phyloP scores from a whole-genome alignment of 2,113 vertebrate species.

The Cynopterus brachyotis region DNA sequence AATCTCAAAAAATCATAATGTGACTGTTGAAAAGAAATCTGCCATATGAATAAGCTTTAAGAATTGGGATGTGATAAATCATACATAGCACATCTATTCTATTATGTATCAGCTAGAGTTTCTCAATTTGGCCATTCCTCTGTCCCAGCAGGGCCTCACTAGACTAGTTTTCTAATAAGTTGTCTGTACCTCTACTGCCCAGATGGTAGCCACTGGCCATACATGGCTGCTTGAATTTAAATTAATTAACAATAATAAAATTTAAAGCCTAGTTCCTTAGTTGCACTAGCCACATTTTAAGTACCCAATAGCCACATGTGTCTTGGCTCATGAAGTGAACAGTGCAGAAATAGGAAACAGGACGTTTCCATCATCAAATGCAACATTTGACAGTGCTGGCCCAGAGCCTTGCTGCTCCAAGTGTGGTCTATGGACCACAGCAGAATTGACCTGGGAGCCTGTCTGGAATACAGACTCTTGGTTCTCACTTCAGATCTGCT shows the following conservation, averaged over 20 bases:
- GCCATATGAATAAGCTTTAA: background rate
- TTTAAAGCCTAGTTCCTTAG: background rate
- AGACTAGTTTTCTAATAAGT: background rate
- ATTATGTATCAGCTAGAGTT: background rate
- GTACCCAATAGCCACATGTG: background rate
- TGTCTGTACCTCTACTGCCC: background rate
- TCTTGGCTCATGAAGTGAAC: background rate
- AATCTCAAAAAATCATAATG: background rate
- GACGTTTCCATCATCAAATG: background rate
- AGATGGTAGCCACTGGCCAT: background rate
- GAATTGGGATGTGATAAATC: background rate
- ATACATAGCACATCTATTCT: background rate
- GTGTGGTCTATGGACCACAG: background rate
- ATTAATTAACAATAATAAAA: background rate
- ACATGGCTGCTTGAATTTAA: background rate
- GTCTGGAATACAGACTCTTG: background rate
- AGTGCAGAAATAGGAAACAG: background rate
- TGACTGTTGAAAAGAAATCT: background rate
- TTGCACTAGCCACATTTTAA: background rate
- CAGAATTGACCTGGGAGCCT: too few species aligned
- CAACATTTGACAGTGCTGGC: background rate
- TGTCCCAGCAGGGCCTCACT: fast-evolving
- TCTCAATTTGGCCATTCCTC: background rate
- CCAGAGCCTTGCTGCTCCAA: background rate
- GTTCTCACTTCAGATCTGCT: background rate